These are phyloP conservation scores for Musca vetustissima DNA, from an alignment of 1,140 invertebrate species.

Conservation along the genomic window DNA sequence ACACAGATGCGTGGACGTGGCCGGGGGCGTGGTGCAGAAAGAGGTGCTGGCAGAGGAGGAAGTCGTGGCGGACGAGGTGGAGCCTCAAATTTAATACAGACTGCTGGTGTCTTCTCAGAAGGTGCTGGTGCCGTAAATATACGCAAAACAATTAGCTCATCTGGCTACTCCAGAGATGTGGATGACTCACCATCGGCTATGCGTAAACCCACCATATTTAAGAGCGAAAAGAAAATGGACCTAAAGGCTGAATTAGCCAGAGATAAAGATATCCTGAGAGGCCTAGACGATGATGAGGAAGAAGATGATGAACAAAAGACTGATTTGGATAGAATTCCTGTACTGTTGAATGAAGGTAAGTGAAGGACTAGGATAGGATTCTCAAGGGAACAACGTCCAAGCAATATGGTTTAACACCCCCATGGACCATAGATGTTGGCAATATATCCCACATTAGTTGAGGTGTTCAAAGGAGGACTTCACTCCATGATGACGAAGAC, in stretches of 20 bases:
- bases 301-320: constrained; percentile 43
- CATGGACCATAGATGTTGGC: no score
- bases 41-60: constrained; percentile 31
- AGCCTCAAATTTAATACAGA: constrained; percentile 46
- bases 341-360: constrained; percentile 44
- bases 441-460: constrained; percentile 8
- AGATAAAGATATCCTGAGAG: constrained; percentile 21
- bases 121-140: constrained; percentile 46
- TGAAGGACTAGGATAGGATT: neutral
- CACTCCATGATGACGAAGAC: no score
- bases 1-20: constrained; percentile 38
- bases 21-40: constrained; percentile 30
- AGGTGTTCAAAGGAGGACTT: neutral
- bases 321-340: constrained; percentile 42
- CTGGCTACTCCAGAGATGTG: constrained; percentile 31
- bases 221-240: constrained; percentile 39
- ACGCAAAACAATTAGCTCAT: constrained; percentile 29
- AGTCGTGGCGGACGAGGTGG: constrained; percentile 34
- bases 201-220: constrained; percentile 30
- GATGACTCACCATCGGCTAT: constrained; percentile 40
- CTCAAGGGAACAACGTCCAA: no score
- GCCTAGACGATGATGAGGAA: constrained; percentile 40
- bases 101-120: constrained; percentile 49
- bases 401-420: no score
- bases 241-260: constrained; percentile 20